Conservation (phyloP, 1,140 invertebrate genomes). For the Lepidurus packardi region DNA sequence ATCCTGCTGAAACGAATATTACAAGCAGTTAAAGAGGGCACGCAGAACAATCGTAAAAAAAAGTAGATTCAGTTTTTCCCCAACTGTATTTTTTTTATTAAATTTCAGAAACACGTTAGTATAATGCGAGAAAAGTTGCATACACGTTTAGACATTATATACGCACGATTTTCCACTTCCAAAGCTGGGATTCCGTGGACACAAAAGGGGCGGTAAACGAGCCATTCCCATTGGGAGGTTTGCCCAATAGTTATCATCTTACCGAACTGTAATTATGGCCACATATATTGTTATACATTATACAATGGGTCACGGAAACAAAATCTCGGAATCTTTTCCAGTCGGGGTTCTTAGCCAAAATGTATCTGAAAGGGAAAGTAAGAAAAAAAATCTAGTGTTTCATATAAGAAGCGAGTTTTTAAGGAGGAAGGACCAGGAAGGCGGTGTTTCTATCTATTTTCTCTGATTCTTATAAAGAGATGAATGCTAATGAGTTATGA, state of each 20-base stretch:
- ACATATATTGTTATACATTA: slow-evolving; percentile 16
- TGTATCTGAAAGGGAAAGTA: background rate
- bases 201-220: slow-evolving; percentile 17
- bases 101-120: background rate
- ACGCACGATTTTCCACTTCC: slow-evolving; percentile 4
- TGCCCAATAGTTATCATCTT: slow-evolving; percentile 8
- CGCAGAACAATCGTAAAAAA: slow-evolving; percentile 1
- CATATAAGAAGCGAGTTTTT: background rate
- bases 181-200: background rate
- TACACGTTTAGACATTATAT: background rate
- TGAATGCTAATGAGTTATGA: slow-evolving; percentile 22
- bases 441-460: background rate
- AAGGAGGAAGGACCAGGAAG: background rate
- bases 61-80: background rate
- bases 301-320: background rate
- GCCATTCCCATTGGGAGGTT: slow-evolving; percentile 15
- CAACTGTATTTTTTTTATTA: background rate
- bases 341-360: background rate
- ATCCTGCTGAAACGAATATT: background rate
- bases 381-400: background rate
- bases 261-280: slow-evolving; percentile 15
- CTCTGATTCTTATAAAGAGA: slow-evolving; percentile 14
- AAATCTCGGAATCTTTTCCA: background rate
- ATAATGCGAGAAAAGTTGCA: background rate
- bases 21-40: background rate